Percentiles rank a stretch among this genome's conserved stretches.
These are phyloP conservation scores for Trichopria drosophilae DNA, from an alignment of 2,888 invertebrate genomes.

Conservation along the genomic window DNA sequence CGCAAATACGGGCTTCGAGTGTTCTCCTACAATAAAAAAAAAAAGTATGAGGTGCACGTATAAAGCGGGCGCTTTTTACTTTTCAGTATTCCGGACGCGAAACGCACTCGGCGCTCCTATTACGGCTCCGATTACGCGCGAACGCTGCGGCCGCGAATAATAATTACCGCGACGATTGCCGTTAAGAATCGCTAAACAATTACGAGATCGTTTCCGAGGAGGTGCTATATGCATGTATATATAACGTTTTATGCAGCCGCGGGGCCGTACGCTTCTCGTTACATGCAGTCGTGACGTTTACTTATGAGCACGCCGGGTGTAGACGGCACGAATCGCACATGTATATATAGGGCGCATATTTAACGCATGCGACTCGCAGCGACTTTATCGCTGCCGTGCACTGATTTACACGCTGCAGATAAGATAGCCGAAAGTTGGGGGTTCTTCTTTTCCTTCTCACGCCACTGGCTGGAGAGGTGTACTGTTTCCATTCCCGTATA, in stretches of 20 bases:
- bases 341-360: no score
- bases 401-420: conserved; percentile 39
- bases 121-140: conserved; percentile 33
- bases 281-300: background rate
- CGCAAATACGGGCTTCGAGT: no score
- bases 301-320: no score
- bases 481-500: no score
- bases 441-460: conserved; percentile 22
- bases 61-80: no score
- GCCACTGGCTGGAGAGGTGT: no score
- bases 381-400: conserved; percentile 32
- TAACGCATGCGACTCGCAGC: background rate
- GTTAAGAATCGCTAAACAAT: conserved; percentile 32
- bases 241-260: conserved; percentile 7
- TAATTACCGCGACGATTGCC: conserved; percentile 35
- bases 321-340: no score
- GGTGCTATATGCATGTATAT: conserved; percentile 28
- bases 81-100: conserved; percentile 32
- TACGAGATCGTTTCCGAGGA: conserved; percentile 28
- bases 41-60: no score
- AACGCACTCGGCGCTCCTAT: conserved; percentile 30
- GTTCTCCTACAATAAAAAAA: no score
- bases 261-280: background rate
- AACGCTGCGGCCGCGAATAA: conserved; percentile 30
- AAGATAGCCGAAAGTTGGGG: conserved; percentile 32